Base-by-base conservation (phyloP, 2,113 vertebrate genomes). In the Corythaeola cristata region DNA sequence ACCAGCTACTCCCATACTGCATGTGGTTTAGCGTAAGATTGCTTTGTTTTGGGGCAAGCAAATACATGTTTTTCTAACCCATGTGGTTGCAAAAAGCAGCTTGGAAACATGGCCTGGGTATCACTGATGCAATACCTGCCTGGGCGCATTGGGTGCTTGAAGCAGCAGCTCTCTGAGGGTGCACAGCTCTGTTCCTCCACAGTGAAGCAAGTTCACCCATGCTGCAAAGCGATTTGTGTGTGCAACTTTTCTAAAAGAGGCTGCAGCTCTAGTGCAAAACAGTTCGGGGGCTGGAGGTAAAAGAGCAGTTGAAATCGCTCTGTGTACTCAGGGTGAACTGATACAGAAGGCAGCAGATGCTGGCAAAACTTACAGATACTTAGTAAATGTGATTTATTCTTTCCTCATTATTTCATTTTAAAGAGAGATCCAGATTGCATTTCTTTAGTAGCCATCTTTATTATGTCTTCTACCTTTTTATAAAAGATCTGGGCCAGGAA, bases 361-460 rank as follows among this genome's bases (percentile, higher is more conserved):
- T 82, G 77, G 12, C 37, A 91, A 55, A 93, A 64, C 39, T 47
- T 82, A 59, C 2, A 5, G 2, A 3, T 88, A 28, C 23, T 67
- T 62, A 56, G 23, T n/a, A 85, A 85, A 81, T 18, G 27, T 82
- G 77, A 87, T 89, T 91, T 91, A 87, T 68, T 82, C 5, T 21
- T 18, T 73, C 73, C 22, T 91, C 21, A 5, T 59, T 35, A 23
- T 52, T 16, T 87, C 18, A 26, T 59, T 94, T 89, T 82, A 82
- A 89, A 82, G 73, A 91, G 9, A 86, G 28, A 35, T 74, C 12
- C 17, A 4, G 82, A 56, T 47, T 5, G 4, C 2, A 0, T 71
- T 84, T 73, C 20, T 86, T 90, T 93, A 32, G 52, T 89, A 85
- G 49, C 19, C 0, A 0, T 77, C 62, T 94, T 96, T 81, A 91